Conservation (phyloP, 2,113 vertebrate species). For the Cairina moschata region DNA sequence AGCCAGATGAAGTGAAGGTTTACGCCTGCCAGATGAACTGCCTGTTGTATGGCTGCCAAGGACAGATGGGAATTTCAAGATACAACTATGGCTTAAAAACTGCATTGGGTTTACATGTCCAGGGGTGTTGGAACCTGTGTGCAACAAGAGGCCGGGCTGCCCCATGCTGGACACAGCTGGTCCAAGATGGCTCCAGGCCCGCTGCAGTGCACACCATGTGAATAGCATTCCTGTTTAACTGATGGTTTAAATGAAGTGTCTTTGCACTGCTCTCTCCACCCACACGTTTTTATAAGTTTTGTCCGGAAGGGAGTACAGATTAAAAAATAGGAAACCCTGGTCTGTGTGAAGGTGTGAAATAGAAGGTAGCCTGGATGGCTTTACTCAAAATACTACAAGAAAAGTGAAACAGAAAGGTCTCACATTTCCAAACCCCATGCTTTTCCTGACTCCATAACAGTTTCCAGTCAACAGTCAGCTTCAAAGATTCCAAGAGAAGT, state of each 20-base stretch:
- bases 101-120: not conserved
- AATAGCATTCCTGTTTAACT: not conserved
- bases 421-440: accelerated
- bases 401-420: not conserved
- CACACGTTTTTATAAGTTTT: accelerated
- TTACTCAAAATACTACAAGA: not conserved
- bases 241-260: not conserved
- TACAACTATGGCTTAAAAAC: not conserved
- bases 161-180: accelerated
- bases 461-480: not conserved
- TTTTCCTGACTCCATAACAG: not conserved
- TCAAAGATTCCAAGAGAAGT: not conserved
- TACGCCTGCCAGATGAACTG: not conserved
- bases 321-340: not conserved
- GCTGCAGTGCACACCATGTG: not conserved
- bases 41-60: not conserved
- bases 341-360: not conserved
- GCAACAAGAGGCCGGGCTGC: not conserved
- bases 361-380: not conserved
- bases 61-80: not conserved
- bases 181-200: not conserved
- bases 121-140: not conserved
- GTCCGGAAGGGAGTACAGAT: not conserved
- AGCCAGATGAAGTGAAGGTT: not conserved
- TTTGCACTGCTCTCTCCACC: not conserved